A percentile compares a stretch with the other conserved stretches of the same genome.
Conservation (phyloP, 1,140 invertebrate species). For the Bombyx mori region ASM3026992v2 NC_085113.1:9202501-9203000, state of each 20-base stretch:
- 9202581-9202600: neutral
- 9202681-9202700: no score
- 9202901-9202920: neutral
- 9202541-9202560: conserved; percentile 38
- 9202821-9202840: no score
- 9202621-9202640: no score
- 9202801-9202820: no score
- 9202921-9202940: conserved; percentile 20
- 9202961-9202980: conserved; percentile 24
- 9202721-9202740: no score
- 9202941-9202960: conserved; percentile 21
- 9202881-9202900: neutral
- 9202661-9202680: no score
- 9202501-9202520: conserved; percentile 15
- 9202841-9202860: no score
- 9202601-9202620: neutral
- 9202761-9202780: no score
- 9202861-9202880: neutral
- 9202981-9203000: conserved; percentile 26
- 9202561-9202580: neutral
- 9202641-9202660: no score
- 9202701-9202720: no score
- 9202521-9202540: conserved; percentile 27
- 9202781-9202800: no score
- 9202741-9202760: no score